A percentile compares a stretch with the other conserved stretches of the same genome.
These are phyloP conservation scores for Rattus rattus DNA, from an alignment of 2,113 vertebrate genomes.

Conservation along the genomic window DNA sequence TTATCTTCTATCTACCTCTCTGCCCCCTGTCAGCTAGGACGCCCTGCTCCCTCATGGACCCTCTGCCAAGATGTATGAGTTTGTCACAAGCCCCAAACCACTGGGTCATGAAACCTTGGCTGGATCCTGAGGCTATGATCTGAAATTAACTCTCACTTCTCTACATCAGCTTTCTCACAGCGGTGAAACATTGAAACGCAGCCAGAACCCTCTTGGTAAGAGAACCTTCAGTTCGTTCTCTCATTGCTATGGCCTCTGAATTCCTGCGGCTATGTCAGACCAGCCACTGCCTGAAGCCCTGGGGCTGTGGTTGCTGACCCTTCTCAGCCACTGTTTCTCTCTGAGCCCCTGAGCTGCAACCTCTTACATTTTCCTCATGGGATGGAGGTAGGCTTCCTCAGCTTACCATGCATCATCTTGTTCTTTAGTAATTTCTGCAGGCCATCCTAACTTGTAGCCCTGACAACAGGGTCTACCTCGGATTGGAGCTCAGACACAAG, in stretches of 20 bases:
- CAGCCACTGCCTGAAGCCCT: neutral
- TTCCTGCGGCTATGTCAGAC: neutral
- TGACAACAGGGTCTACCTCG: neutral
- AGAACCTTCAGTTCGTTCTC: neutral
- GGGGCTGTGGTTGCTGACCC: neutral
- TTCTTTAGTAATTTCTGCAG: neutral
- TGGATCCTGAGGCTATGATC: neutral
- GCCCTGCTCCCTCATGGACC: neutral
- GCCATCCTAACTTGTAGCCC: neutral
- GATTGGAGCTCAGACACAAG: neutral
- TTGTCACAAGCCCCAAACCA: neutral
- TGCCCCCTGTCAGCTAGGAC: neutral
- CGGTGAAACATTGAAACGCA: neutral
- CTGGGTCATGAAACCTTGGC: neutral
- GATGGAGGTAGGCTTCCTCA: neutral
- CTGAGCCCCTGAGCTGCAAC: neutral
- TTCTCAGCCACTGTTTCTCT: neutral
- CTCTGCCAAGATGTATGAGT: neutral
- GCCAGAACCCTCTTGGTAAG: neutral
- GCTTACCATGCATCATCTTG: neutral
- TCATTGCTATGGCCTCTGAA: neutral
- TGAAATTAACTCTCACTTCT: neutral
- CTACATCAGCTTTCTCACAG: neutral
- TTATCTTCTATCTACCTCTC: neutral
- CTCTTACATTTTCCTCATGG: neutral